Base-by-base conservation (phyloP, 2,797 vertebrate species). In the Acanthurus tractus region DNA sequence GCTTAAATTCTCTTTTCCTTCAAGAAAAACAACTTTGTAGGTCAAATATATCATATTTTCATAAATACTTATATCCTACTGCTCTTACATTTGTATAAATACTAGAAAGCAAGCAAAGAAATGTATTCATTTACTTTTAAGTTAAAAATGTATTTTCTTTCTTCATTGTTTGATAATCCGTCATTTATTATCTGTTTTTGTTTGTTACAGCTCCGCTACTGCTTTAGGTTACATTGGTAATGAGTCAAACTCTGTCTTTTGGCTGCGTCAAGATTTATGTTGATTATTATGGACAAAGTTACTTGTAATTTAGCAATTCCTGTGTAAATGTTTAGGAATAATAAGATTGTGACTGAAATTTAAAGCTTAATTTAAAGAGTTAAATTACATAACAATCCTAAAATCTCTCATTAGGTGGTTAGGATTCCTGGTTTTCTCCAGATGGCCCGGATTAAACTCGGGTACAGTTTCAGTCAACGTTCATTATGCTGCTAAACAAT, bases 31-130 rank as follows among this genome's bases (percentile, higher is more conserved):
- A 29, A 29, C 3, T 29, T 29, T 29, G 25, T 29, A 4, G 25
- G 25, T 4, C 25, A 29, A 29, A 29, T 29, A 29, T 4, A 29
- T 29, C 5, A 29, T 29, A 11, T 55, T 20, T n/a, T 10, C 48
- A 18, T 62, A 57, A 66, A 67, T 25, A 40, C 2, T 20, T 34
- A 6, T n/a, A 10, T 49, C 22, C 17, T 23, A 13, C 13, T 29
- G 29, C 18, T 36, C 8, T 2, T 23, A 8, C 1, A 2, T 20
- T 18, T 0, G 5, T 25, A 13, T 57, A 49, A 73, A 57, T 46
- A 36, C 17, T n/a, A 14, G 82, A 50, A 23, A 44, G 54, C 20
- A 57, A 54, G 8, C 4, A 48, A 52, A 23, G 18, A 53, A 58
- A 69, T 1, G 29, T 20, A 10, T 7, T 17, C 2, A 36, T 2